Base-by-base conservation (phyloP, 1,140 invertebrate species). In the Sitophilus oryzae region DNA sequence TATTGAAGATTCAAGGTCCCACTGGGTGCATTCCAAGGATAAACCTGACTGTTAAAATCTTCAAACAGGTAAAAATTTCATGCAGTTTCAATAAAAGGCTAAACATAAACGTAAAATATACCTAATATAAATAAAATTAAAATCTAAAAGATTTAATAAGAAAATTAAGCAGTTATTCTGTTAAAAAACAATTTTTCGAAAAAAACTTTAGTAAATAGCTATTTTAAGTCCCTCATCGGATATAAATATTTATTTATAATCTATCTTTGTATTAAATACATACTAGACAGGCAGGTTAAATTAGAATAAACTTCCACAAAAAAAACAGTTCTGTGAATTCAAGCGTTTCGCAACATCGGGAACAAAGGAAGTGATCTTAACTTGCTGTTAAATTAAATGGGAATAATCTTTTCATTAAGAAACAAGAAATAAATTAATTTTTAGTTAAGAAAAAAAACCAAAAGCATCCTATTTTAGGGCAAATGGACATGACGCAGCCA, bases 1-100 rank as follows among this genome's bases (percentile, higher is more conserved):
- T 56, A 44, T 50, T 55, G 25, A 55, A 55, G 52, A 55, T 55
- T 48, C 52, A 55, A 55, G 54, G 54, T 56, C 47, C 21, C 18
- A 46, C 19, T 47, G 43, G 46, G 45, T 54, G 41, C 52, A 54
- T 54, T 54, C 52, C 52, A 54, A 54, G 52, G 52, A 54, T 54
- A 54, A 52, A 21, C 23, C 15, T 11, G 25, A 52, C n/a, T 45
- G 37, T 52, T 30, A 30, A 41, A 15, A 52, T 36, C 30, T 43
- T 34, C 30, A 16, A 11, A 2, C 38, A 34, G 50, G 50, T 43
- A 52, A 36, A 43, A 11, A 30, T 30, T 6, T 11, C 25, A n/a
- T n/a, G n/a, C n/a, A n/a, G n/a, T n/a, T n/a, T n/a, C n/a, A n/a
- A n/a, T n/a, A n/a, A n/a, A n/a, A n/a, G n/a, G n/a, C n/a, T n/a